A percentile compares a stretch with the other conserved stretches of the same genome.
These are phyloP conservation scores for Vimba vimba DNA, from an alignment of 2,113 vertebrate species.

Conservation along the genomic window DNA sequence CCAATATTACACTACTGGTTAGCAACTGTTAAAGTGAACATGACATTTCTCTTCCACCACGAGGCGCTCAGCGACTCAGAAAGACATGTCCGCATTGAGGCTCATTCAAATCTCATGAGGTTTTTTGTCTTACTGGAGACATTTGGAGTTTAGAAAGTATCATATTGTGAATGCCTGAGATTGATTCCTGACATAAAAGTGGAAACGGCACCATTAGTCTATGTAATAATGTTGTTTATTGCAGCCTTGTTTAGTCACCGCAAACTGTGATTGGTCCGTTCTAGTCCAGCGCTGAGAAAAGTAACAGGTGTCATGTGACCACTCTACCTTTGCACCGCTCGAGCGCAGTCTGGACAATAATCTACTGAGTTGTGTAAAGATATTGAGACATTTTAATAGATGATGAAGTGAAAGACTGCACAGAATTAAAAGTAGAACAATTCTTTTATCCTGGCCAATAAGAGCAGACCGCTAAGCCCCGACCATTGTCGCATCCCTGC, in stretches of 20 bases:
- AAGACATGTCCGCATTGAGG: not conserved
- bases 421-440: not conserved
- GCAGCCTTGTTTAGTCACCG: not conserved
- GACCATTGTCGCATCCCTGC: not conserved
- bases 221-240: not conserved
- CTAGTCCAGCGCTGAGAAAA: not conserved
- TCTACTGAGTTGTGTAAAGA: not conserved
- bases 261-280: not conserved
- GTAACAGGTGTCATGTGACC: not conserved
- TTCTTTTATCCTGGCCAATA: not conserved
- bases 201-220: not conserved
- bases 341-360: too few relatives aligned
- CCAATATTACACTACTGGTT: not conserved
- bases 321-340: fast-evolving
- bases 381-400: not conserved
- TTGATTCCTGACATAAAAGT: not conserved
- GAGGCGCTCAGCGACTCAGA: not conserved
- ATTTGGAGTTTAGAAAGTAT: not conserved
- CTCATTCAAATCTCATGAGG: not conserved
- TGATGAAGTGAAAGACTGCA: not conserved
- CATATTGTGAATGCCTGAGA: not conserved
- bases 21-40: not conserved
- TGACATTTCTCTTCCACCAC: not conserved
- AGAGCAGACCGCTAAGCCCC: not conserved
- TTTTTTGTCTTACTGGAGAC: not conserved